Evolutionary conservation across 2,888 invertebrate genomes (phyloP).

Genomic region (Pocota personata): DNA sequence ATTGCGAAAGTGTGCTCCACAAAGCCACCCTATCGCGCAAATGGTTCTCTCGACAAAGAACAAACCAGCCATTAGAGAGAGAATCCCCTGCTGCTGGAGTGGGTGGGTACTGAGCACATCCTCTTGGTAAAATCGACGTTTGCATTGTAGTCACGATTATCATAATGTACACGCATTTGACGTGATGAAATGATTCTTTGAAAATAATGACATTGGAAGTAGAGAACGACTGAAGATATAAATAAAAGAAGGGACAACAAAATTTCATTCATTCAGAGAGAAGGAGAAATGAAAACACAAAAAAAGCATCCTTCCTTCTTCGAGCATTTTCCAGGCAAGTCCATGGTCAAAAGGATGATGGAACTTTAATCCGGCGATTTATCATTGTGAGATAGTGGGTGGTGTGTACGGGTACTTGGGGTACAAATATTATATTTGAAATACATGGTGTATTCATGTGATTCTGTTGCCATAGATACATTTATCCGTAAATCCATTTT

Average conservation of each 20-base stretch:
- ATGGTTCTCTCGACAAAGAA: background rate
- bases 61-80: conserved; percentile 21
- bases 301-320: background rate
- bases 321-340: background rate
- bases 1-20: background rate
- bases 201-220: conserved; percentile 44
- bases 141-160: conserved; percentile 63
- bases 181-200: conserved; percentile 61
- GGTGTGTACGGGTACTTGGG: background rate
- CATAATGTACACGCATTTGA: conserved; percentile 65
- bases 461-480: conserved; percentile 25
- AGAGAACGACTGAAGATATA: background rate
- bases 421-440: background rate
- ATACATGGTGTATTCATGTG: conserved; percentile 11
- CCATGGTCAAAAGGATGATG: conserved; percentile 45
- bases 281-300: background rate
- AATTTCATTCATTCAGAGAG: conserved; percentile 26
- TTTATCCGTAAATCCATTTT: conserved; percentile 53
- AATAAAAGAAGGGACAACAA: conserved; percentile 2
- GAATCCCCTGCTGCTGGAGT: background rate
- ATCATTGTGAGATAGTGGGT: conserved; percentile 29
- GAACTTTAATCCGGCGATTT: conserved; percentile 58
- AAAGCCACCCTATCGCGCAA: background rate
- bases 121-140: conserved; percentile 21
- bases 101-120: conserved; percentile 19